Conservation (phyloP, 2,113 vertebrate genomes). For the Bufo bufo region DNA sequence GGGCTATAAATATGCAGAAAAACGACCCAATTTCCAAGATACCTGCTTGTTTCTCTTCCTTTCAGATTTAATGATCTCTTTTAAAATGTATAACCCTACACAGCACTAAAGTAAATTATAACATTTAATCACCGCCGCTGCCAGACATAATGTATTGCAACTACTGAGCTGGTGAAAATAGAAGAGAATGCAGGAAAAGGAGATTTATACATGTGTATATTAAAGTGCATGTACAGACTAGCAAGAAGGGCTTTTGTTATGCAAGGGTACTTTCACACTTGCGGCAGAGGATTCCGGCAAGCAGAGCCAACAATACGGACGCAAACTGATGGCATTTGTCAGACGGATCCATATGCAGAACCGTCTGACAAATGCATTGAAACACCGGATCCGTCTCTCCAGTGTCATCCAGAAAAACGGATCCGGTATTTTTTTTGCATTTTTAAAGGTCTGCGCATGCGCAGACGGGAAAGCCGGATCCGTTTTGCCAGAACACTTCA, state of each 20-base stretch:
- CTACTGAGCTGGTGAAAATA: conserved; percentile 27
- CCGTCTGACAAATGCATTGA: no score
- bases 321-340: no score
- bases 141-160: conserved; percentile 47
- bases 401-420: no score
- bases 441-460: no score
- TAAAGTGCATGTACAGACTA: background rate
- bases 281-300: no score
- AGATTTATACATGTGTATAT: conserved; percentile 33
- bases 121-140: conserved; percentile 39
- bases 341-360: no score
- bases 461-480: no score
- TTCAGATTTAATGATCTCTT: conserved; percentile 51
- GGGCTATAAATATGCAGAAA: conserved; percentile 46
- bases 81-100: conserved; percentile 44
- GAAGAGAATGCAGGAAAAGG: background rate
- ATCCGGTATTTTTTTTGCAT: no score
- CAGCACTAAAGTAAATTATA: conserved; percentile 45
- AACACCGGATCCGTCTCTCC: no score
- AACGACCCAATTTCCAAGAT: conserved; percentile 47
- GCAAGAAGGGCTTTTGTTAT: background rate
- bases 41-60: conserved; percentile 48
- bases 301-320: no score
- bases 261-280: no score
- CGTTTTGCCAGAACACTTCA: no score